Evolutionary conservation across 2,797 vertebrate species (phyloP).

Genomic region (Bucorvus abyssinicus): DNA sequence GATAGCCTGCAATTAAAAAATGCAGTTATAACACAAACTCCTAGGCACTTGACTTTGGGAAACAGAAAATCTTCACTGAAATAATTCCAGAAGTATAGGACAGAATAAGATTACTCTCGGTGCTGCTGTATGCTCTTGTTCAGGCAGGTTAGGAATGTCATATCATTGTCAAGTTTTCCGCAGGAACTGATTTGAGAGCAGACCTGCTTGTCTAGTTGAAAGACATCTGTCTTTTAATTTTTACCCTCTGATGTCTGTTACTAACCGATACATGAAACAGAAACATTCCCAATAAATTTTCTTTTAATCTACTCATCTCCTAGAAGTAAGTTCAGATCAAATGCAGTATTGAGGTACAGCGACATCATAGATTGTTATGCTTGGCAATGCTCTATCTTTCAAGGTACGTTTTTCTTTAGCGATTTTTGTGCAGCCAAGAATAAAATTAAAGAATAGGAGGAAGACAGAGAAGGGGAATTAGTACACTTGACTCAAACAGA

Average conservation of each 20-base stretch:
- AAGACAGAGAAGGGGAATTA: not conserved
- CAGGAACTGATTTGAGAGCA: not conserved
- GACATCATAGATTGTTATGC: too few species aligned
- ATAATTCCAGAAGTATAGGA: not conserved
- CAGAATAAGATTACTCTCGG: not conserved
- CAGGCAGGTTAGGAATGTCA: not conserved
- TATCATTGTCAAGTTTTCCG: not conserved
- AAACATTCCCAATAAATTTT: conserved; percentile 17
- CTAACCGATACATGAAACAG: not conserved
- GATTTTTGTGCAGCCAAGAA: conserved; percentile 37
- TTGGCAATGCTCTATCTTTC: too few species aligned
- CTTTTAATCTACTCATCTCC: conserved; percentile 13
- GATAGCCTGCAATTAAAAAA: not conserved
- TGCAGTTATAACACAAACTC: not conserved
- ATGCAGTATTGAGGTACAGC: not conserved
- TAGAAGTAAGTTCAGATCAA: conserved; percentile 13
- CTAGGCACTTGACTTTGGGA: not conserved
- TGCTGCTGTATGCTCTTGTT: not conserved
- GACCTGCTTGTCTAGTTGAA: not conserved
- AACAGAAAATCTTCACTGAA: not conserved
- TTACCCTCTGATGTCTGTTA: not conserved
- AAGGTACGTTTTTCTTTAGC: not conserved
- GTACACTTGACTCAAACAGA: conserved; percentile 3
- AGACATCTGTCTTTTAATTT: conserved; percentile 4
- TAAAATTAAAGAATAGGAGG: not conserved